phyloP scores from a whole-genome alignment of 2,113 vertebrate species.

The Lampris incognitus region DNA sequence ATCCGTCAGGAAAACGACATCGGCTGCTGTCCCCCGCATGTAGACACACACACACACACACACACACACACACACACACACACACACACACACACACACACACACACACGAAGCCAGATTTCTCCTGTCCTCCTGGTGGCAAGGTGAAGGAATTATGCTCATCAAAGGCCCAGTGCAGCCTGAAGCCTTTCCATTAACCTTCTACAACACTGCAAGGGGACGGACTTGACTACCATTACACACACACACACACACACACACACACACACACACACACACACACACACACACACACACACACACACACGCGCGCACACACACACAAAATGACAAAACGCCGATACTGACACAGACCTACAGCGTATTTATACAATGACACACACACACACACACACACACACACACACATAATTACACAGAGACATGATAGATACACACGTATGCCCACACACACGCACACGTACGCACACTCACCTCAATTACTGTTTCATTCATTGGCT shows the following conservation, averaged over 20 bases:
- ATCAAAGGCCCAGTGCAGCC: slow-evolving; percentile 66
- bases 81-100: slow-evolving; percentile 14
- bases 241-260: slow-evolving; percentile 3
- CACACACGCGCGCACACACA: slow-evolving; percentile 25
- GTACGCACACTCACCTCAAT: slow-evolving; percentile 59
- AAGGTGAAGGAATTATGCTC: slow-evolving; percentile 79
- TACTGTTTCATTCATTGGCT: slow-evolving; percentile 65
- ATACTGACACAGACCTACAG: not conserved
- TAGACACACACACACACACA: not conserved
- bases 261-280: not conserved
- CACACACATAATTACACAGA: slow-evolving; percentile 37
- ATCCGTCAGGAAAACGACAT: slow-evolving; percentile 77
- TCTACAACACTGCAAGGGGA: slow-evolving; percentile 50
- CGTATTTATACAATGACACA: not conserved
- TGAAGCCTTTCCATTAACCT: slow-evolving; percentile 77
- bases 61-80: slow-evolving; percentile 40
- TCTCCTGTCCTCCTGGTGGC: slow-evolving; percentile 72
- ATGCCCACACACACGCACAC: slow-evolving; percentile 35
- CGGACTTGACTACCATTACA: slow-evolving; percentile 13
- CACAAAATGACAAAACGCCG: not conserved
- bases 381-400: not conserved
- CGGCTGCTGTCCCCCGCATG: slow-evolving; percentile 25
- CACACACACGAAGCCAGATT: slow-evolving; percentile 53
- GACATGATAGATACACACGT: slow-evolving; percentile 13
- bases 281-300: not conserved